phyloP scores from a whole-genome alignment of 2,797 vertebrate genomes.

The Ptychobarbus kaznakovi region DNA sequence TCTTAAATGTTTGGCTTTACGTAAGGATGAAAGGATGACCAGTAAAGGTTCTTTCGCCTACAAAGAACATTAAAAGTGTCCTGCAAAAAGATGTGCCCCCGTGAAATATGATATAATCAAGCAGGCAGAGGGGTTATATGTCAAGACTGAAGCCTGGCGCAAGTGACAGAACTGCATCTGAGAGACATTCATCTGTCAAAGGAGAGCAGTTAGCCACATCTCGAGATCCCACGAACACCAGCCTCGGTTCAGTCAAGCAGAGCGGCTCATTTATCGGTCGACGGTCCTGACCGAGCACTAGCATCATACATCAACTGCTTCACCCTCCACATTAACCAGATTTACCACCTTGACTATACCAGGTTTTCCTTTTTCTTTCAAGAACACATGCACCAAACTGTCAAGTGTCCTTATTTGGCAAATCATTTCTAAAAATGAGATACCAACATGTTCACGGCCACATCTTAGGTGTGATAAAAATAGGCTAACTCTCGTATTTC shows the following conservation, averaged over 20 bases:
- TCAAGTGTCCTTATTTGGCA: conserved; percentile 15
- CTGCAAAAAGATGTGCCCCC: conserved; percentile 31
- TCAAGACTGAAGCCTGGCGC: conserved; percentile 10
- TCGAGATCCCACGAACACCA: conserved; percentile 73
- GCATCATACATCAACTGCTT: conserved; percentile 31
- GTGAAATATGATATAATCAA: conserved; percentile 47
- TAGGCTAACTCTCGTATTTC: conserved; percentile 43
- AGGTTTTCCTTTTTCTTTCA: neutral
- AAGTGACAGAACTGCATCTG: conserved; percentile 31
- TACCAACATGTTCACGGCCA: neutral
- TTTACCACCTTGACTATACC: conserved; percentile 1
- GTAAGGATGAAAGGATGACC: neutral
- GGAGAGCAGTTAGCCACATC: conserved; percentile 66
- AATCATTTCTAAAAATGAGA: conserved; percentile 27
- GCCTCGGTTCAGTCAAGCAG: conserved; percentile 73
- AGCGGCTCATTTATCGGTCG: conserved; percentile 70
- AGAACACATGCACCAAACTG: neutral
- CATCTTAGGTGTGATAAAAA: conserved; percentile 14
- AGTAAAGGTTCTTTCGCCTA: conserved; percentile 3
- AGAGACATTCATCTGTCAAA: conserved; percentile 48
- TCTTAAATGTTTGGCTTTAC: neutral
- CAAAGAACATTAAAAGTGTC: conserved; percentile 25
- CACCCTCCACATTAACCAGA: conserved; percentile 34
- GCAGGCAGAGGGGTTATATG: conserved; percentile 25
- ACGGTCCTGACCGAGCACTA: conserved; percentile 36